These are phyloP conservation scores for Eupelmus urozonus DNA, from an alignment of 2,888 invertebrate genomes.

Conservation along the genomic window DNA sequence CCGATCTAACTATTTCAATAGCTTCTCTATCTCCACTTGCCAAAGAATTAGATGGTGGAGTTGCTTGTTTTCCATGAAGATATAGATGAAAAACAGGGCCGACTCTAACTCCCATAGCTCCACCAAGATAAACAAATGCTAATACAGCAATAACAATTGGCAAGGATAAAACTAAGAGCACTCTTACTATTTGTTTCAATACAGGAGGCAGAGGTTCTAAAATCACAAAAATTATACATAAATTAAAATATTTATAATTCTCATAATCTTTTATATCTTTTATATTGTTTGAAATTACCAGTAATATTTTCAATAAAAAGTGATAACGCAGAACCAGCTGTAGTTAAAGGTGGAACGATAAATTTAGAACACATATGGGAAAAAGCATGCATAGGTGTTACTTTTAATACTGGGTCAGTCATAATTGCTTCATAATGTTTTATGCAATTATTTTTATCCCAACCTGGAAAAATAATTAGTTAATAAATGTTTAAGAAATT, in stretches of 20 bases:
- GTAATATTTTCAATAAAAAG: slow-evolving; percentile 64
- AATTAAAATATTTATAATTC: not conserved
- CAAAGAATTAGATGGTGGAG: slow-evolving; percentile 4
- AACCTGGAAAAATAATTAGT: too few species aligned
- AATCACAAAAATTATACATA: slow-evolving; percentile 45
- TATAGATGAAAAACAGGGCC: slow-evolving; percentile 64
- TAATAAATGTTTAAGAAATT: slow-evolving; percentile 22
- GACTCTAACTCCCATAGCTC: slow-evolving; percentile 64
- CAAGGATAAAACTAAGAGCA: slow-evolving; percentile 59
- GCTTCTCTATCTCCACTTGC: slow-evolving; percentile 32
- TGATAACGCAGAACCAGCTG: too few species aligned
- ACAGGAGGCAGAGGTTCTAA: slow-evolving; percentile 63
- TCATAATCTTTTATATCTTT: too few species aligned
- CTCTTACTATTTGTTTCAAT: slow-evolving; percentile 50
- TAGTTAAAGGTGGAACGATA: slow-evolving; percentile 64
- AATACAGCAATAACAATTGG: slow-evolving; percentile 55
- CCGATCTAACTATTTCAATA: slow-evolving; percentile 18
- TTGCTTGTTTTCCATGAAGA: slow-evolving; percentile 43
- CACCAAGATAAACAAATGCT: slow-evolving; percentile 62
- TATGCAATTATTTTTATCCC: slow-evolving; percentile 66
- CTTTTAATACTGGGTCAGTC: slow-evolving; percentile 67
- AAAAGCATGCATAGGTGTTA: slow-evolving; percentile 70
- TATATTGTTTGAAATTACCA: too few species aligned
- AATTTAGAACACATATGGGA: slow-evolving; percentile 65
- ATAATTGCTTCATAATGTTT: slow-evolving; percentile 68